Evolutionary conservation across 2,113 vertebrate species (phyloP), one percentile per base, ranked within the genome.

Genomic region (Tautogolabrus adspersus): DNA sequence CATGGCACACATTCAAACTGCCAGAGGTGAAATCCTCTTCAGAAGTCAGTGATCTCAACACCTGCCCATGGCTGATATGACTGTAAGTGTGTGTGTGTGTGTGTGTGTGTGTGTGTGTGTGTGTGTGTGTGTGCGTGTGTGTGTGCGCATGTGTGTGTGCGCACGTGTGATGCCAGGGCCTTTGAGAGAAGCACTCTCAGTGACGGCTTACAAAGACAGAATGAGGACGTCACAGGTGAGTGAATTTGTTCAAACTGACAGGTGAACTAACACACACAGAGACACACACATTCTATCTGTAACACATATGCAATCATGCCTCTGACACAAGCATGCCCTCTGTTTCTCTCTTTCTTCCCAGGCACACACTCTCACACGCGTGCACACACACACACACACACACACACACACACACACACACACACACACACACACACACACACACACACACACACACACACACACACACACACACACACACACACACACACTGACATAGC

Each of bases 171-270:
- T 64, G 61, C 57, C 55, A 44, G 57, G 69, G 70, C 80, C 75
- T 88, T 66, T 84, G 84, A 87, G 87, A 90, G 73, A 57, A 87
- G 82, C 42, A 61, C 83, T 88, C 86, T 84, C 74, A 66, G 76
- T 89, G 90, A 92, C 37, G 86, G 75, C 74, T 90, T 88, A 93
- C 81, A 83, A 84, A 85, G 93, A 93, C 93, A 93, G 91, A 93
- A 93, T 93, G 91, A 92, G 93, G 91, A 93, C 90, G 87, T 93
- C 91, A 93, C 90, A 91, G 89, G 91, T 92, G 91, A 91, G 82
- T 87, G 91, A 89, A 81, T 91, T 77, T 85, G 77, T 85, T 83
- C 77, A 81, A 85, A 84, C 85, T 92, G 91, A 92, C 91, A 91
- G 82, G 82, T 85, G 67, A 62, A 56, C 49, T 38, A 79, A 51